Percentiles rank a stretch among this genome's conserved stretches.
phyloP scores from a whole-genome alignment of 1,140 invertebrate genomes.

The Meloidogyne floridensis region DNA sequence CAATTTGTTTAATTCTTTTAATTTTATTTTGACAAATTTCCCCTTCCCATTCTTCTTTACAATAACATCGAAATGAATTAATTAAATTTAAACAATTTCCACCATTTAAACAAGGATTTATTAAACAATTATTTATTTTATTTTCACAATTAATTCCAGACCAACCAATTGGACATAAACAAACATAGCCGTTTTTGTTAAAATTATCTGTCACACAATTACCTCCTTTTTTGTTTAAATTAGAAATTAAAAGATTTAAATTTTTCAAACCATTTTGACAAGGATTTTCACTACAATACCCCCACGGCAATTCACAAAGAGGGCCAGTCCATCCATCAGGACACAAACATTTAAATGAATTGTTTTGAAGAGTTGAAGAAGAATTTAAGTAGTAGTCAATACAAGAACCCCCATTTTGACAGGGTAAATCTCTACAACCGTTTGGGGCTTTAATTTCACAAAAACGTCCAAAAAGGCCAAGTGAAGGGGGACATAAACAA shows the following conservation, averaged over 20 bases:
- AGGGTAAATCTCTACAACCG: conserved; percentile 33
- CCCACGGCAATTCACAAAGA: conserved; percentile 20
- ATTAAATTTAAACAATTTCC: conserved; percentile 34
- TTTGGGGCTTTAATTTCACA: conserved; percentile 30
- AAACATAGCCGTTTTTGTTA: conserved; percentile 24
- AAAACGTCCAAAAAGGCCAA: conserved; percentile 34
- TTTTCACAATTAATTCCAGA: conserved; percentile 25
- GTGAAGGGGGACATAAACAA: conserved; percentile 28
- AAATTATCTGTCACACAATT: conserved; percentile 31
- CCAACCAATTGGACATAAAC: conserved; percentile 28
- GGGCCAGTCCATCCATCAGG: conserved; percentile 32
- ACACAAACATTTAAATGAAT: conserved; percentile 33
- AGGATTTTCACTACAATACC: conserved; percentile 12
- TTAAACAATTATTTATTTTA: conserved; percentile 24
- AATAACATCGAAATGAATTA: conserved; percentile 38
- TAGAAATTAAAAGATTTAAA: too few relatives aligned
- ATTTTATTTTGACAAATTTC: conserved; percentile 27
- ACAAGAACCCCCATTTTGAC: conserved; percentile 43
- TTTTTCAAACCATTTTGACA: conserved; percentile 32
- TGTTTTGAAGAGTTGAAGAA: neutral
- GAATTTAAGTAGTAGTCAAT: neutral
- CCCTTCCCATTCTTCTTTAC: conserved; percentile 11
- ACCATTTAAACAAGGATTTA: conserved; percentile 32
- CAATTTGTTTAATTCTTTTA: conserved; percentile 23
- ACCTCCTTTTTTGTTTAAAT: conserved; percentile 24